These are phyloP conservation scores for Promerops cafer DNA, from an alignment of 2,113 vertebrate species.

Conservation along the genomic window DNA sequence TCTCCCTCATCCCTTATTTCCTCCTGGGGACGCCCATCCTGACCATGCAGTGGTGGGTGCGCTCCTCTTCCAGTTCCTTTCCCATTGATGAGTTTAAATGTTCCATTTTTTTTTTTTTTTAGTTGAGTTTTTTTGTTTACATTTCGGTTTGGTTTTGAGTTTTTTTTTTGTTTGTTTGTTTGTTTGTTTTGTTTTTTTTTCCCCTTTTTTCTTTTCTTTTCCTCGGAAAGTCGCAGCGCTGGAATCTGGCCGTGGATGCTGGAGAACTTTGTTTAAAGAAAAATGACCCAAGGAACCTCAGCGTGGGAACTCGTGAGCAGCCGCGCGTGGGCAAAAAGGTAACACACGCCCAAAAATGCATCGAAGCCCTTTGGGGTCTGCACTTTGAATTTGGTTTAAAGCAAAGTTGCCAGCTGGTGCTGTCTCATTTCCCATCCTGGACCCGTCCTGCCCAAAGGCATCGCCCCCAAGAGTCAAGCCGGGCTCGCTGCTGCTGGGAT, in stretches of 20 bases:
- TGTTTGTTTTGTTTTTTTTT: neutral
- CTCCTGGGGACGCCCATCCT: neutral
- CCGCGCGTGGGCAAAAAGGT: accelerated
- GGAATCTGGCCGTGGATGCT: accelerated
- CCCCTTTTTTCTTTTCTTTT: neutral
- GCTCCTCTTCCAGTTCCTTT: neutral
- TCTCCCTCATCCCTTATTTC: neutral
- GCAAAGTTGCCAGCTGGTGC: neutral
- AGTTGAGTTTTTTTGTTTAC: neutral
- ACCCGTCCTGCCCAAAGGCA: neutral
- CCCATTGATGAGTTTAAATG: neutral
- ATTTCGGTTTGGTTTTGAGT: too few species aligned
- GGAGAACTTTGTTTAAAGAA: neutral
- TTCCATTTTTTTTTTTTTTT: neutral
- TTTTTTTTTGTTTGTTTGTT: neutral
- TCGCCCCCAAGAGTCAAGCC: neutral
- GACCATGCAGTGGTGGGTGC: accelerated
- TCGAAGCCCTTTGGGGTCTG: neutral
- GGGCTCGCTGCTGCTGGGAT: neutral
- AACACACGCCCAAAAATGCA: accelerated
- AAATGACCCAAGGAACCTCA: neutral
- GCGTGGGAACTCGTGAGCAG: neutral
- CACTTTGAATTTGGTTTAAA: neutral
- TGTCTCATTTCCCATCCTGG: neutral
- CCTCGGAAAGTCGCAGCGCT: accelerated